Conservation (phyloP, 2,113 vertebrate genomes). For the Gavia stellata region DNA sequence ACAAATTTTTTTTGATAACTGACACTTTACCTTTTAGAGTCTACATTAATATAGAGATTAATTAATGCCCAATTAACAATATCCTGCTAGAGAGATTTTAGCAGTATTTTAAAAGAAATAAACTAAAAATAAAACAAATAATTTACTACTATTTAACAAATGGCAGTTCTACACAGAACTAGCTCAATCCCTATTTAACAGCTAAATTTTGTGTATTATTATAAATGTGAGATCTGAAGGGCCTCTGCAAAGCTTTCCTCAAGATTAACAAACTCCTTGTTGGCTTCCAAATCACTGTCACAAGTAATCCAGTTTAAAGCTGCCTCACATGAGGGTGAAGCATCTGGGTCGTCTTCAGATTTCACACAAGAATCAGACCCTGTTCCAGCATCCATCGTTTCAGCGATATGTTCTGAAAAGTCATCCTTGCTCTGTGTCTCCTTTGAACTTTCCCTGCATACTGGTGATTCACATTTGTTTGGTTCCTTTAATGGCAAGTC, state of each 20-base stretch:
- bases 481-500: neutral
- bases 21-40: neutral
- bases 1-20: neutral
- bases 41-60: neutral
- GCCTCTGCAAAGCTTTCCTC: neutral
- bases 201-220: neutral
- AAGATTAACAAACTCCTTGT: constrained; percentile 1
- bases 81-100: neutral
- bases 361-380: neutral
- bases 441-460: neutral
- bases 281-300: constrained; percentile 16
- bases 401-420: neutral
- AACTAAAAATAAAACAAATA: neutral
- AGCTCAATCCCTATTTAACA: neutral
- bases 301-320: neutral
- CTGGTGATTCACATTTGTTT: neutral
- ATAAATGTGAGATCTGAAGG: neutral
- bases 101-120: neutral
- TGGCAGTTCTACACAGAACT: neutral
- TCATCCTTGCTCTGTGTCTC: neutral
- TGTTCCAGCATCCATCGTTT: neutral
- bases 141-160: neutral
- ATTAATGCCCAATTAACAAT: neutral
- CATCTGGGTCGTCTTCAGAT: neutral
- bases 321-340: neutral